Evolutionary conservation across 1,140 invertebrate genomes (phyloP).

Genomic region (Drosophila triauraria): DNA sequence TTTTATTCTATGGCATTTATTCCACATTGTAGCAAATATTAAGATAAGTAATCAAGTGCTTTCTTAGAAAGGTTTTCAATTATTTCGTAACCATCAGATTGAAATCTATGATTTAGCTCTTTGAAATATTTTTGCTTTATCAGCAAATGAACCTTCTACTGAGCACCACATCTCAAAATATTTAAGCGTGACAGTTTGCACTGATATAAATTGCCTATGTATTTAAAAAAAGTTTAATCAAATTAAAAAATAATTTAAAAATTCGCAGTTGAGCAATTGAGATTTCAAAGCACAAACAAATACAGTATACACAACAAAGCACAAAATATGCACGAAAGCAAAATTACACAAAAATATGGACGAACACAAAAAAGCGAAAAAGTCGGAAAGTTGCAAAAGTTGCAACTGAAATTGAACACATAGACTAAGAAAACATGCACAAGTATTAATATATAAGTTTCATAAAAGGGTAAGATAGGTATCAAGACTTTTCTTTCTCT

Average conservation of each 20-base stretch:
- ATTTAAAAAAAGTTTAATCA: background rate
- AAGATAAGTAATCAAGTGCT: constrained; percentile 47
- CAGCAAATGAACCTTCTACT: constrained; percentile 5
- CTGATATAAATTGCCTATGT: too few species aligned
- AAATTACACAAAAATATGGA: too few species aligned
- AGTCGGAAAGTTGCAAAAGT: too few species aligned
- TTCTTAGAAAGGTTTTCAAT: constrained; percentile 67
- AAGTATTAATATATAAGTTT: too few species aligned
- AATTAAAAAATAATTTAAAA: background rate
- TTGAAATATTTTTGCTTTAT: constrained; percentile 9
- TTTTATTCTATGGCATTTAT: too few species aligned
- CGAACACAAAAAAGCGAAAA: too few species aligned
- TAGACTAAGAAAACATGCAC: background rate
- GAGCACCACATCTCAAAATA: constrained; percentile 13
- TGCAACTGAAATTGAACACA: background rate
- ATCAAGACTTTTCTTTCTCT: too few species aligned
- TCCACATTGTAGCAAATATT: constrained; percentile 6
- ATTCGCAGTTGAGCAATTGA: background rate
- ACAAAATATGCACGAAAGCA: too few species aligned
- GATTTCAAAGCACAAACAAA: too few species aligned
- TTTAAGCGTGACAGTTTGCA: background rate
- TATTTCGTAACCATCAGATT: constrained; percentile 10
- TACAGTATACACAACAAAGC: too few species aligned
- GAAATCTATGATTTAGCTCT: background rate
- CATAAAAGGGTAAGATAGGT: too few species aligned